Base-by-base conservation (phyloP, 2,888 invertebrate genomes). In the Drosophila emarginata region DNA sequence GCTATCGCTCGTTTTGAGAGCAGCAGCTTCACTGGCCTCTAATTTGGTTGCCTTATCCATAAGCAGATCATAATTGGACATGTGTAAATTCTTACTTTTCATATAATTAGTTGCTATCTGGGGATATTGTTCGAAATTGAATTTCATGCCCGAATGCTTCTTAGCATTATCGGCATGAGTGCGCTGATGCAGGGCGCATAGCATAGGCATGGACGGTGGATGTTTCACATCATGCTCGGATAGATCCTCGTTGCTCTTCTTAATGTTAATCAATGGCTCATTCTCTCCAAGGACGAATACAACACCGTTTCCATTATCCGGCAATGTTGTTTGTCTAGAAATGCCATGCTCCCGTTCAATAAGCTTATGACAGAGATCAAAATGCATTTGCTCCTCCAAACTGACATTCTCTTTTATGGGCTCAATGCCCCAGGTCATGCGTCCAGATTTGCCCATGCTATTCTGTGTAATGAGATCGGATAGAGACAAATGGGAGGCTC, bases 101-200 rank as follows among this genome's bases (percentile, higher is more conserved):
- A 95, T 95, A 89, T 95, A 95, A 91, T 95, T 95, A 81, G 94
- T 94, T 79, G 95, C 94, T 90, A 95, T 95, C 90, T 95, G 95
- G 32, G 95, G 95, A 92, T 95, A 95, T 91, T 95, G 94, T 90
- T 94, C 94, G 88, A 95, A 94, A 90, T 95, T 95, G 89, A 95
- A 95, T 91, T 95, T 95, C 90, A 95, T 94, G 85, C 95, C 95
- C 90, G 94, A 94, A 94, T 87, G 89, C 63, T 87, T 89, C 65
- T 89, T 90, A 28, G 78, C 76, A 39, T 79, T 71, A 57, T 79
- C 84, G 1, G 26, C 6, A 21, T 90, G 89, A 15, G 84, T 81
- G 54, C 87, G 88, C 61, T 90, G 90, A 74, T 91, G 91, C 50
- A 87, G 72, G 0, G 89, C 79, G 57, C 91, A 91, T 1, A 91